Base-by-base conservation (phyloP, 2,888 invertebrate species). In the Leptinotarsa haldemani region DNA sequence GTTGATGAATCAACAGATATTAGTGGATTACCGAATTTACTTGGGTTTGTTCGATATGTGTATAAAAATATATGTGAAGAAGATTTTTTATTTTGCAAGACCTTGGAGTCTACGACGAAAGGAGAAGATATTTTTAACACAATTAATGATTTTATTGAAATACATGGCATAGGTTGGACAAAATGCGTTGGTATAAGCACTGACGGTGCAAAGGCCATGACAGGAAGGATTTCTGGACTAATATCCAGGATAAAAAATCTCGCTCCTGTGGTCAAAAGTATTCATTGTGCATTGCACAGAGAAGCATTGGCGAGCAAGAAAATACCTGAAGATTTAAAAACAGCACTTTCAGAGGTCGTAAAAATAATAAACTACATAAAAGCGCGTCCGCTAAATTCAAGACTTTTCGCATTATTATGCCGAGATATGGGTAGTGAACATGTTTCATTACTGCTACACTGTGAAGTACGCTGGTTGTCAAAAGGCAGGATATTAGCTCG, bases 191-290 rank as follows among this genome's bases (percentile, higher is more conserved):
- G 47, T 16, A 15, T 48, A 4, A 9, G 1, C 4, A 48, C 52
- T 30, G 68, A 53, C n/a, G 30, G 56, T 12, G 56, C 56, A 56
- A 68, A 68, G 30, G 56, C 68, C 53, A 68, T 56, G 52, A 25
- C 56, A 30, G 30, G 56, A 56, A 53, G 56, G 16, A n/a, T 53
- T 7, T 53, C 9, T 20, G 53, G 68, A 16, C 12, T 56, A 7
- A 46, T 15, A 56, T 40, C 68, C n/a, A 68, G 56, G 53, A 30
- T 53, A 30, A 56, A 68, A 53, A 12, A 68, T 46, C 9, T 53
- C 25, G 53, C 52, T 68, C 52, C 53, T 30, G 53, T 53, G 20
- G 52, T 30, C 50, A 18, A 22, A 53, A 53, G 16, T 56, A 53
- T 25, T 9, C 68, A 68, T 40, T 68, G 56, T 40, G 68, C 53